phyloP scores from a whole-genome alignment of 1,140 invertebrate species.

The Rhopalosiphum maidis region DNA sequence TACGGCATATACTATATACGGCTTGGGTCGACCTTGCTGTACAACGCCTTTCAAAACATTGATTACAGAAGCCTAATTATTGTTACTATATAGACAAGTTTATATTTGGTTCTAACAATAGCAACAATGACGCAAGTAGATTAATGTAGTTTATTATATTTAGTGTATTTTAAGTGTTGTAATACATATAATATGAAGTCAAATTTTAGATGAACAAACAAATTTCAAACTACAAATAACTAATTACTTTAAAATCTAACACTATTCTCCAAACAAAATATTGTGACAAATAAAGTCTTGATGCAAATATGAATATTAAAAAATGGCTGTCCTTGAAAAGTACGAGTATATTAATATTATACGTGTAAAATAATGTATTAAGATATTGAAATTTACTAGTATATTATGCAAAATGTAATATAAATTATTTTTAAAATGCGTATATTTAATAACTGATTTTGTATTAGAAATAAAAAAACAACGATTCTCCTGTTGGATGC shows the following conservation, averaged over 20 bases:
- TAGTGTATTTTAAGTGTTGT: background rate
- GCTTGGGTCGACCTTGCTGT: background rate
- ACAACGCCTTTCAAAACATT: background rate
- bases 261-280: background rate
- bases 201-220: background rate
- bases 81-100: background rate
- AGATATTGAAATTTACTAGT: background rate
- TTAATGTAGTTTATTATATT: constrained; percentile 6
- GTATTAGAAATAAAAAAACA: background rate
- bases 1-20: background rate
- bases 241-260: background rate
- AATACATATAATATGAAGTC: background rate
- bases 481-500: background rate
- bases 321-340: background rate
- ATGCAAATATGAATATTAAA: background rate
- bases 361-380: background rate
- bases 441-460: background rate
- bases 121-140: background rate
- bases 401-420: background rate
- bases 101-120: constrained; percentile 4
- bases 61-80: constrained; percentile 18
- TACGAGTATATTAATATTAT: background rate
- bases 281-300: background rate
- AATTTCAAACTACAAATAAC: background rate
- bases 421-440: background rate